Conservation (phyloP, 2,113 vertebrate genomes). For the Lucifuga dentata region DNA sequence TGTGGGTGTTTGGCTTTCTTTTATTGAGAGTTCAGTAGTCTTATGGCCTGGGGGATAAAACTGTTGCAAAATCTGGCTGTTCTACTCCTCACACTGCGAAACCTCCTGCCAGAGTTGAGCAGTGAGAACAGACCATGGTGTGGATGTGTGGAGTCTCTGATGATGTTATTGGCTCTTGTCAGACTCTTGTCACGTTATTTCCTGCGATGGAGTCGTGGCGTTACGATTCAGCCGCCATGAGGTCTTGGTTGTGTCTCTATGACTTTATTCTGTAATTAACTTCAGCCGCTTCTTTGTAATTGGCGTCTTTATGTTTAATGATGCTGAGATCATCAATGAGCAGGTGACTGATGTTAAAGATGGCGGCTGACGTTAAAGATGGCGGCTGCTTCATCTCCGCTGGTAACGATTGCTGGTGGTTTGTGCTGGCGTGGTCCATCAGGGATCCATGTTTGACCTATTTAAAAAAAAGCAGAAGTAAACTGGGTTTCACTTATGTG, state of each 20-base stretch:
- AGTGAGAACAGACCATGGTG: no score
- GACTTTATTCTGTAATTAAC: conserved; percentile 51
- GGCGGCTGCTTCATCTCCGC: no score
- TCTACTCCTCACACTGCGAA: no score
- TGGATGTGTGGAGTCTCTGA: no score
- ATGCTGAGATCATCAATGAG: conserved; percentile 41
- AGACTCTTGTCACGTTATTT: conserved; percentile 28
- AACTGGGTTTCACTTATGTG: conserved; percentile 55
- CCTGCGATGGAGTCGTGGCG: conserved; percentile 14
- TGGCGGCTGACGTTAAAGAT: conserved; percentile 10
- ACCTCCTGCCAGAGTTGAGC: no score
- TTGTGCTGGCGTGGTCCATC: conserved; percentile 55
- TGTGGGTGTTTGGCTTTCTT: no score
- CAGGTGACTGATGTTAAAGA: conserved; percentile 41
- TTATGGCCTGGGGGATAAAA: no score
- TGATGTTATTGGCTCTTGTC: no score
- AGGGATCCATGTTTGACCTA: conserved; percentile 56
- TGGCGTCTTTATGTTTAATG: conserved; percentile 47
- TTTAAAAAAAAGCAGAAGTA: conserved; percentile 49
- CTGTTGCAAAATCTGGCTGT: no score
- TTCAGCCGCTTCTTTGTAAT: conserved; percentile 23
- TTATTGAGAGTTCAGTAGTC: no score
- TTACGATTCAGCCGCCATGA: conserved; percentile 8
- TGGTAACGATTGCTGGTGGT: conserved; percentile 50
- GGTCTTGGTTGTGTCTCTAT: conserved; percentile 5